phyloP scores from a whole-genome alignment of 2,113 vertebrate genomes.

The Limnothrissa miodon region DNA sequence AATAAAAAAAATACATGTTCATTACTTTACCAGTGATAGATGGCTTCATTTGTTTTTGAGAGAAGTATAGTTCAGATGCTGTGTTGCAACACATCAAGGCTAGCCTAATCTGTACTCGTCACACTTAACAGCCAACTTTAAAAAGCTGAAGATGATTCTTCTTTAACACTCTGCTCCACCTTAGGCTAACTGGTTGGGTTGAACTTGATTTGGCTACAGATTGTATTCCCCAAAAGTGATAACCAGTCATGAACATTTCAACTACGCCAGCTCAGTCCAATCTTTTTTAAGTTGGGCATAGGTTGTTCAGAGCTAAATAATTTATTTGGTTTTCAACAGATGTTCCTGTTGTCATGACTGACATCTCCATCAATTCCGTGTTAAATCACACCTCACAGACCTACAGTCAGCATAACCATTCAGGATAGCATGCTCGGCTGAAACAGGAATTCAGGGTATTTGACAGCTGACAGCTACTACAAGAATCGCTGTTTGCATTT shows the following conservation, averaged over 20 bases:
- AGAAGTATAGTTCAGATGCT: too few relatives aligned
- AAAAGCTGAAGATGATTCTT: not conserved
- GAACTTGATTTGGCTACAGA: not conserved
- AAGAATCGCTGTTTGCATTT: constrained; percentile 63
- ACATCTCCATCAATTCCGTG: constrained; percentile 7
- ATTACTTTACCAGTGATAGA: too few relatives aligned
- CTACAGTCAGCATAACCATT: not conserved
- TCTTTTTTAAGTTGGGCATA: not conserved
- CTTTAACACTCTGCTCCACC: too few relatives aligned
- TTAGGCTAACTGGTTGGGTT: not conserved
- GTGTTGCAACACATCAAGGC: too few relatives aligned
- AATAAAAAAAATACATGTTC: too few relatives aligned
- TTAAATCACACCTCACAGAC: constrained; percentile 1
- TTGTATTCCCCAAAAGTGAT: not conserved
- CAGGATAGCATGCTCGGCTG: constrained; percentile 24
- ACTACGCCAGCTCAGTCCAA: not conserved
- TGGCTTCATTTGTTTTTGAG: too few relatives aligned
- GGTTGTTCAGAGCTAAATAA: not conserved
- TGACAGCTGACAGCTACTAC: constrained; percentile 31
- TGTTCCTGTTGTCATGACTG: not conserved
- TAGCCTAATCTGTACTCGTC: too few relatives aligned
- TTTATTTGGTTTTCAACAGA: not conserved
- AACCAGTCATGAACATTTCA: not conserved
- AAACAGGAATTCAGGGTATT: constrained; percentile 32
- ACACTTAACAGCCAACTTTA: not conserved